Conservation (phyloP, 2,113 vertebrate species). For the Prietella phreatophila region DNA sequence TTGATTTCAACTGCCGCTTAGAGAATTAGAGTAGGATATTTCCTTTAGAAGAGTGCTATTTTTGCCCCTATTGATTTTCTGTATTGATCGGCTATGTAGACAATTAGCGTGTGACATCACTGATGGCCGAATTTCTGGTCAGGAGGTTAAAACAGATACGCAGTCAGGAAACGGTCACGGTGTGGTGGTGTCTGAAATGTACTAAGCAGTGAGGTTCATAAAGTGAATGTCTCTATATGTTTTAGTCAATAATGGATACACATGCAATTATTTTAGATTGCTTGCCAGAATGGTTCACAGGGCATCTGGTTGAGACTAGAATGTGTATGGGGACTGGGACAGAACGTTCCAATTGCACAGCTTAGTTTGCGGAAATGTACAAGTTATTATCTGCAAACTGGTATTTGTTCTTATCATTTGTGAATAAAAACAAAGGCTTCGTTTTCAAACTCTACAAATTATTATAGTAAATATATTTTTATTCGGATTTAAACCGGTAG, state of each 20-base stretch:
- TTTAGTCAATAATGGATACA: not conserved
- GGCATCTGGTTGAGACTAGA: not conserved
- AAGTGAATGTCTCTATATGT: not conserved
- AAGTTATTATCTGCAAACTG: too few species aligned
- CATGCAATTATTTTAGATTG: not conserved
- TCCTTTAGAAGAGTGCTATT: too few species aligned
- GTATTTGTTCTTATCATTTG: too few species aligned
- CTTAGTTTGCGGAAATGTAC: too few species aligned
- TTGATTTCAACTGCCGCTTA: not conserved
- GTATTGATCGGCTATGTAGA: not conserved
- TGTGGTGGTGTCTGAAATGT: not conserved
- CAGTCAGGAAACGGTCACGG: not conserved
- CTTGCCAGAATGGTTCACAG: not conserved
- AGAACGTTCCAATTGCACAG: too few species aligned
- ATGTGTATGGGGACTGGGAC: too few species aligned
- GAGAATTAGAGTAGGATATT: not conserved
- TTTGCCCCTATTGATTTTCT: slow-evolving; percentile 5
- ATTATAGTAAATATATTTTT: too few species aligned
- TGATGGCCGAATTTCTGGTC: not conserved
- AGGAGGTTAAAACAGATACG: not conserved
- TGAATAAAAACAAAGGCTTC: too few species aligned
- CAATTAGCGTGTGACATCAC: not conserved
- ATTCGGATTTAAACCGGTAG: not conserved
- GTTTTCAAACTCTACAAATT: too few species aligned
- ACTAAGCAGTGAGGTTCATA: not conserved